These are phyloP conservation scores for Cephus pygmeus DNA, from an alignment of 2,888 invertebrate genomes.

Conservation along the genomic window DNA sequence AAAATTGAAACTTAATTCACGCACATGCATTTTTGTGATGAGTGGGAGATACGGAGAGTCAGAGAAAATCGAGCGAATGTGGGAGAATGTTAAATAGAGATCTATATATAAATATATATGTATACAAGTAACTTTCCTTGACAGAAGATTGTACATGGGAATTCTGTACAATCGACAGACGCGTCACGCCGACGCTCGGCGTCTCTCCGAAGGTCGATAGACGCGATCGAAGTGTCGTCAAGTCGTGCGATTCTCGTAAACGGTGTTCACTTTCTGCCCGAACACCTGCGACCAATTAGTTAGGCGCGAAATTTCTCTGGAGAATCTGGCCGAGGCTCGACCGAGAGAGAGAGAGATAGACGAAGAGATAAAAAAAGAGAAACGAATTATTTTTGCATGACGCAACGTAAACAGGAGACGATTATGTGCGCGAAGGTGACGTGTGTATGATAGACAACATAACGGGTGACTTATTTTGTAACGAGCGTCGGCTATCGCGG, in stretches of 20 bases:
- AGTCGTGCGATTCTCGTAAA: not conserved
- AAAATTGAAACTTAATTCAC: constrained; percentile 24
- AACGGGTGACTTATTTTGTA: constrained; percentile 21
- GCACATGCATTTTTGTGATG: constrained; percentile 31
- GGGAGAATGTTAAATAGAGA: constrained; percentile 5
- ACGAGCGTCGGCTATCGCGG: constrained; percentile 42
- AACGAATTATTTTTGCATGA: constrained; percentile 57
- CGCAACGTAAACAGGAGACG: constrained; percentile 36
- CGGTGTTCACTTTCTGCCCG: constrained; percentile 34
- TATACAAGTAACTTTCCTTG: not conserved
- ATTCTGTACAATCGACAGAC: not conserved
- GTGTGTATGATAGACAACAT: not conserved
- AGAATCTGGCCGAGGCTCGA: not conserved
- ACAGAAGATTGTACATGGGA: constrained; percentile 9
- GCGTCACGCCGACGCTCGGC: not conserved
- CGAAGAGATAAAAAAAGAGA: constrained; percentile 53
- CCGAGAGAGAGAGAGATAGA: constrained; percentile 58
- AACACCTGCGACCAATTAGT: constrained; percentile 43
- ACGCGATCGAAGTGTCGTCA: not conserved
- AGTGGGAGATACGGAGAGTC: constrained; percentile 15
- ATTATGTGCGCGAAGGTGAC: not conserved
- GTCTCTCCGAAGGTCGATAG: not conserved
- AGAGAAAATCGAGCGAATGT: constrained; percentile 11
- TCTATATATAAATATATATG: constrained; percentile 1
- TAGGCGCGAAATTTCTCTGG: not conserved